Conservation (phyloP, 2,797 vertebrate species). For the Gastrophryne carolinensis region DNA sequence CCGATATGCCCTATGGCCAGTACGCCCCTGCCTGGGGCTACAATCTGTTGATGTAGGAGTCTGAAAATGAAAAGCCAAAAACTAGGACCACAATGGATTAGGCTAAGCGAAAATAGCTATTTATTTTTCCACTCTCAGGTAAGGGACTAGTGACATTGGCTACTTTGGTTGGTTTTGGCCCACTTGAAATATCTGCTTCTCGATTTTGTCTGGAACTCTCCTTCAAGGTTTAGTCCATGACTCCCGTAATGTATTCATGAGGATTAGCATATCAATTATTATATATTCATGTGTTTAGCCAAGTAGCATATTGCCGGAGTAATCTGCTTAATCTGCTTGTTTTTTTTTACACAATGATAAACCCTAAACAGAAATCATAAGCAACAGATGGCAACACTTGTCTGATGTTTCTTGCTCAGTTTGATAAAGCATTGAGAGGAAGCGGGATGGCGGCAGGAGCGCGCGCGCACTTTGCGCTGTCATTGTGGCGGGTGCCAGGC, state of each 20-base stretch:
- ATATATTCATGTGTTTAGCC: conserved; percentile 39
- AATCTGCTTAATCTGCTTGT: conserved; percentile 45
- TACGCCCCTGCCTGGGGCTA: too few species aligned
- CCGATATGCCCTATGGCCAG: too few species aligned
- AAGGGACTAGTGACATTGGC: too few species aligned
- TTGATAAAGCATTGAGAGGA: conserved; percentile 40
- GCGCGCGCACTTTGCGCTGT: background rate
- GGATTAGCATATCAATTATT: conserved; percentile 39
- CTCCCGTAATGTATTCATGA: conserved; percentile 4
- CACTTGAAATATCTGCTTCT: too few species aligned
- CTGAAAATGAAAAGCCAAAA: too few species aligned
- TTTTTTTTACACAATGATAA: conserved; percentile 40
- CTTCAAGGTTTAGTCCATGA: background rate
- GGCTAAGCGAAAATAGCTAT: too few species aligned
- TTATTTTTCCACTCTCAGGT: too few species aligned
- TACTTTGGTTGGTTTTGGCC: too few species aligned
- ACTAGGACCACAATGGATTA: too few species aligned
- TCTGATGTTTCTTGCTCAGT: conserved; percentile 39
- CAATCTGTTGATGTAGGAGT: too few species aligned
- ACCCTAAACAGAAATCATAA: conserved; percentile 44
- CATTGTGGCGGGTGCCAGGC: background rate
- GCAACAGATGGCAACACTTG: conserved; percentile 45
- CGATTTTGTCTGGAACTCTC: too few species aligned
- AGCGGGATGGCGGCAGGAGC: conserved; percentile 3
- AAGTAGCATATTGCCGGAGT: conserved; percentile 39